Base-by-base conservation (phyloP, 2,888 invertebrate species). In the Sminthurinus aureus region DNA sequence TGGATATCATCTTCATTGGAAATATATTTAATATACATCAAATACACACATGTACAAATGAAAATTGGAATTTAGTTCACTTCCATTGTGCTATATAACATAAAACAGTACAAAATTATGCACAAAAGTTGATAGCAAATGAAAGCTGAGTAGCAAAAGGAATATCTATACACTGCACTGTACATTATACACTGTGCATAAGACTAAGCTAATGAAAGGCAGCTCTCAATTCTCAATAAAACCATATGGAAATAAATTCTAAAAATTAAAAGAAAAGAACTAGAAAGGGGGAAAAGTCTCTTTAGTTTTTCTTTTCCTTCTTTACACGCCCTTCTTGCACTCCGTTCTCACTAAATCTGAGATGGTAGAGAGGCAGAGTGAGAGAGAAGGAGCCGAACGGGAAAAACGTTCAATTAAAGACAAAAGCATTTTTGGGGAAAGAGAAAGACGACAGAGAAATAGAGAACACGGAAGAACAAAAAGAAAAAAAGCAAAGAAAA, bases 371-470 rank as follows among this genome's bases (percentile, higher is more conserved):
- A 75, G 75, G 13, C 15, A 51, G 75, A 76, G 52, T 52, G 76
- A 52, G 76, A 11, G 22, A 52, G 58, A 52, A 38, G 38, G 52
- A 52, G 76, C 2, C 52, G 58, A 77, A 58, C 20, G 24, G 76
- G 50, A 77, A 77, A 18, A 77, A 58, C 76, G 76, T 77, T 77
- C 76, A 77, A 77, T 77, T 77, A 77, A 77, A 77, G 76, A 77
- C 76, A 77, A 77, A 77, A 77, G 76, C 76, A 77, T 77, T 77
- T 77, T 24, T 77, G 58, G 58, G 76, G 71, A 71, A 22, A 58
- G 58, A 58, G 58, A 58, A 58, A 58, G 18, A 6, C 22, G 73
- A 73, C 58, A 20, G 76, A 58, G 24, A 77, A 58, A 71, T 20
- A 77, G 76, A 58, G 51, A 77, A 38, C 15, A 20, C 18, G 76